Conservation (phyloP, 2,113 vertebrate genomes). For the Apodemus speciosus region DNA sequence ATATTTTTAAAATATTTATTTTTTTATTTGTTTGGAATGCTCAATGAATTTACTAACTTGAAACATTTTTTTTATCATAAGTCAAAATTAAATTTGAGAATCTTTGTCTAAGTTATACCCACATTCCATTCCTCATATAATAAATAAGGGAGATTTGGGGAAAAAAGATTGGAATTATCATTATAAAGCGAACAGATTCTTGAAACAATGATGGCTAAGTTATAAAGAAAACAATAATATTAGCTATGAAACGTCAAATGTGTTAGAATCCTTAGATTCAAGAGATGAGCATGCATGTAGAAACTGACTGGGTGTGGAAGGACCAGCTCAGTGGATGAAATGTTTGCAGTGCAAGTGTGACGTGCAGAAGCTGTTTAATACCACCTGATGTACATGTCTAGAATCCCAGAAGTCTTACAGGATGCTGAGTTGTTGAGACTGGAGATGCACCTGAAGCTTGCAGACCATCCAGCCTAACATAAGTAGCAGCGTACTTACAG, state of each 20-base stretch:
- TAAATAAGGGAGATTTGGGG: not conserved
- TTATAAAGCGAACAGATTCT: not conserved
- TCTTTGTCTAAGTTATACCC: not conserved
- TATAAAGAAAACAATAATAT: not conserved
- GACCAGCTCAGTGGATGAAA: not conserved
- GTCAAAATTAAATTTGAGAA: conserved; percentile 7
- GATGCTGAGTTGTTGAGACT: not conserved
- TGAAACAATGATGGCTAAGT: not conserved
- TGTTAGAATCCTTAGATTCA: not conserved
- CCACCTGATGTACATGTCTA: accelerated
- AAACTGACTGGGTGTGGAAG: not conserved
- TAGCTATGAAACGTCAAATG: not conserved
- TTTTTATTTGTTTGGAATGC: not conserved
- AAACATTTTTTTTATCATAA: conserved; percentile 24
- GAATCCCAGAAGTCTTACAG: not conserved
- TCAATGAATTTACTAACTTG: not conserved
- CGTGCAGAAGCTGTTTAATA: not conserved
- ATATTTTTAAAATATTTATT: conserved; percentile 10
- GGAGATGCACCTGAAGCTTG: not conserved
- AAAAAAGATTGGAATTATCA: not conserved
- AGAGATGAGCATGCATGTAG: not conserved
- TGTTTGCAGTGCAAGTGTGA: too few relatives aligned
- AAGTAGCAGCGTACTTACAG: not conserved
- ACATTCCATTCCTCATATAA: not conserved
- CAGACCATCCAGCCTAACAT: too few relatives aligned